Base-by-base conservation (phyloP, 2,888 invertebrate species). In the Cantharis rufa region DNA sequence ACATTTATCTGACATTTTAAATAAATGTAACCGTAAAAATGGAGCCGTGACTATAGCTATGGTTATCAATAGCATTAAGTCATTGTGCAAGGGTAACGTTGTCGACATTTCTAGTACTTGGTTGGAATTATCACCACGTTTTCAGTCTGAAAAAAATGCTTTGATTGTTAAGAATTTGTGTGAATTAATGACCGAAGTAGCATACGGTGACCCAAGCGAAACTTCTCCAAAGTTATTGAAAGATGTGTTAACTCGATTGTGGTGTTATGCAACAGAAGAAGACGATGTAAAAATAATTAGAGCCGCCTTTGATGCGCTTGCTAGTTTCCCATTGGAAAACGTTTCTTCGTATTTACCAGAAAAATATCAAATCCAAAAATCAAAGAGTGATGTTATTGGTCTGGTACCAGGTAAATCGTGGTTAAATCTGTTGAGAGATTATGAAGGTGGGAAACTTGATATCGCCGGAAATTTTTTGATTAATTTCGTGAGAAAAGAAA, bases 71-170 rank as follows among this genome's bases (percentile, higher is more conserved):
- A 93, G 94, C n/a, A 92, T 96, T 70, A 91, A 90, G 70, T 86
- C 88, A 2, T 89, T 96, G 70, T 96, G 95, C 88, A 90, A 92
- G 79, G 91, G 91, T 62, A 92, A 92, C 72, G 92, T 94, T 7
- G 93, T 95, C 11, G 94, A 95, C 81, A 91, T 95, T 28, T 90
- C 91, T 61, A 92, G 94, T 28, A 93, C 95, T 0, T 96, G 96
- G 96, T 89, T 90, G 69, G 94, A 93, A 0, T 87, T 96, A 61
- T 90, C 92, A 66, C 92, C 92, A 1, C 92, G 91, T 81, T 91
- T 95, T 82, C 90, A 90, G 1, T 88, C 89, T 72, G 95, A 96
- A 79, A 89, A 85, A 16, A 89, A 95, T 75, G 88, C 89, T 0
- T 81, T 84, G 3, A 91, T 94, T 62, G 89, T 92, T 68, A 88